Evolutionary conservation across 2,113 vertebrate species (phyloP), one percentile per base, ranked within the genome.

Genomic region (Sylvia atricapilla): DNA sequence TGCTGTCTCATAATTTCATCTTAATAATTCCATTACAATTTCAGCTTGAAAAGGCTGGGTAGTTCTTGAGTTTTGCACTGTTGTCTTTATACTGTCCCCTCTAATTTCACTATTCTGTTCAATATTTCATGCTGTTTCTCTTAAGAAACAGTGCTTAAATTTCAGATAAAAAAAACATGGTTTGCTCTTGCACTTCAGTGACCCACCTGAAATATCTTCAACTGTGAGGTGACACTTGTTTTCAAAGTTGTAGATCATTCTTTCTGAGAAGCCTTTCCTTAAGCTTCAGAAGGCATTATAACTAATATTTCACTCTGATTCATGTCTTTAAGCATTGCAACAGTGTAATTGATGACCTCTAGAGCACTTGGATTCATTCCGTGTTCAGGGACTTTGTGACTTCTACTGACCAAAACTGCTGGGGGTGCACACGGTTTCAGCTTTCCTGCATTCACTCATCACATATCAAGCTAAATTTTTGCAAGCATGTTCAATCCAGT

Each of bases 381-480:
- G 1, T 17, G n/a, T 90, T 85, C 52, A 28, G 62, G 35, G 27
- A 31, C 33, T 76, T 49, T 35, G 30, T 84, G 43, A 37, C 64
- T 89, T 87, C 44, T 28, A 13, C 0, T 0, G 50, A 55, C 68
- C 12, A 21, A 52, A 90, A 56, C 41, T 55, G 31, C 46, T 69
- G 2, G 8, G 39, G 39, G 14, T 53, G 37, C 19, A 6, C 0
- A 0, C 0, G 0, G 72, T 70, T 94, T 90, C n/a, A 49, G 58
- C 76, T 90, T 90, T 83, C 52, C 30, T 33, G 59, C 15, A 1
- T 58, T 90, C 77, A 27, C 74, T 93, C 60, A 31, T 76, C 55
- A 58, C 39, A 3, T 52, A 70, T 13, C 13, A 18, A 70, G 50
- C 43, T 80, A 70, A 83, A 67, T 69, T 92, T 93, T 87, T 41